phyloP scores from a whole-genome alignment of 2,113 vertebrate genomes.

The Brachionichthys hirsutus region DNA sequence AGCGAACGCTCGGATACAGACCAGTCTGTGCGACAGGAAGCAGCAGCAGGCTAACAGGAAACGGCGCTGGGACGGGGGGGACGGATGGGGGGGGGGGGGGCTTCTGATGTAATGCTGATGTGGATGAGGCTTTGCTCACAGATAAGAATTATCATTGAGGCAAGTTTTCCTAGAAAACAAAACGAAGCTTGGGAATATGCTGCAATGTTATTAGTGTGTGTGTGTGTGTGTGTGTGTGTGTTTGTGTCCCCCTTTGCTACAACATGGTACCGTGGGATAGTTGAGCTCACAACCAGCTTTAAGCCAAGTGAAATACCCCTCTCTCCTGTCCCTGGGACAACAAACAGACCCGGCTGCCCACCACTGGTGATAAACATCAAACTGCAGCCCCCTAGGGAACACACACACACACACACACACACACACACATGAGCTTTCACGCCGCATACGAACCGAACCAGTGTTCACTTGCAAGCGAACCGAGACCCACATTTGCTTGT shows the following conservation, averaged over 20 bases:
- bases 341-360: slow-evolving; percentile 55
- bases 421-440: too few species aligned
- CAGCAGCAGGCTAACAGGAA: slow-evolving; percentile 59
- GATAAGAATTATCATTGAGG: slow-evolving; percentile 52
- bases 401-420: slow-evolving; percentile 13
- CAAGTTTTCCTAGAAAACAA: slow-evolving; percentile 56
- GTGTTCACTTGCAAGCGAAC: too few species aligned
- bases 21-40: slow-evolving; percentile 50
- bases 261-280: slow-evolving; percentile 59
- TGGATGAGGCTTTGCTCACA: slow-evolving; percentile 30
- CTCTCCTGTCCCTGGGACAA: slow-evolving; percentile 58
- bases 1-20: slow-evolving; percentile 17
- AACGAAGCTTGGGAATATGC: slow-evolving; percentile 46
- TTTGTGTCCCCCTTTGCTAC: slow-evolving; percentile 23
- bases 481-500: too few species aligned
- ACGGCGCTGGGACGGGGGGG: slow-evolving; percentile 35
- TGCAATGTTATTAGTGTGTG: slow-evolving; percentile 9
- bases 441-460: neutral
- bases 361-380: slow-evolving; percentile 56
- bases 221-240: slow-evolving; percentile 18
- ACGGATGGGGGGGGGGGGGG: slow-evolving; percentile 30
- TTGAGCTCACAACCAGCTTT: slow-evolving; percentile 43
- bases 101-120: slow-evolving; percentile 36
- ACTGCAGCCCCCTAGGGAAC: slow-evolving; percentile 33
- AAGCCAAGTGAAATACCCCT: slow-evolving; percentile 56